A percentile compares a stretch with the other conserved stretches of the same genome.
Conservation (phyloP, 2,113 vertebrate species). For the Laticauda colubrina region DNA sequence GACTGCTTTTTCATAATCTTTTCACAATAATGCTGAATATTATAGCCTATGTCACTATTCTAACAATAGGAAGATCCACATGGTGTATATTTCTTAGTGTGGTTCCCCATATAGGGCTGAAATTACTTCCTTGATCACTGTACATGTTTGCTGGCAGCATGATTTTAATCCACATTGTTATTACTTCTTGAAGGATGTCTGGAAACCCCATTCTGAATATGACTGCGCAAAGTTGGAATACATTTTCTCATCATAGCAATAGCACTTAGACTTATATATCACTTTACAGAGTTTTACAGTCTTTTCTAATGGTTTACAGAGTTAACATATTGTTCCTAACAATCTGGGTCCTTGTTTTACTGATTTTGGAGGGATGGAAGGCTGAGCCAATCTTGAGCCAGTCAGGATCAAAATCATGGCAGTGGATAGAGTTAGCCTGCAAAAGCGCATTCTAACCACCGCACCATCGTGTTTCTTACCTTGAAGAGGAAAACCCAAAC, state of each 20-base stretch:
- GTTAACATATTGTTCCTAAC: neutral
- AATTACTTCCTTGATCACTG: neutral
- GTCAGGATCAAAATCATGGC: neutral
- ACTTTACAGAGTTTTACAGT: neutral
- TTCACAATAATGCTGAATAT: neutral
- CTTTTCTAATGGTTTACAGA: neutral
- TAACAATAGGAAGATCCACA: neutral
- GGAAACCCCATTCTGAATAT: neutral
- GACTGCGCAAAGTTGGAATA: neutral
- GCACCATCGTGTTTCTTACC: neutral
- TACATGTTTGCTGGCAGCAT: neutral
- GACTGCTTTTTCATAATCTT: neutral
- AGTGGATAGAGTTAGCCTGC: neutral
- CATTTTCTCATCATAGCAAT: neutral
- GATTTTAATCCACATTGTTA: neutral
- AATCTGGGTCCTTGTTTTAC: neutral
- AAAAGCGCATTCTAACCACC: neutral
- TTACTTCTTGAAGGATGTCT: neutral
- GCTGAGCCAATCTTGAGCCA: neutral
- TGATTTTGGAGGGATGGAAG: neutral
- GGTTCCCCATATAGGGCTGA: neutral
- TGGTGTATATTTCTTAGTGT: neutral
- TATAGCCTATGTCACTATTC: neutral
- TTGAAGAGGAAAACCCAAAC: neutral
- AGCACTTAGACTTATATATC: neutral